Conservation (phyloP, 2,888 invertebrate species). For the Aspidiotus rigidus region DNA sequence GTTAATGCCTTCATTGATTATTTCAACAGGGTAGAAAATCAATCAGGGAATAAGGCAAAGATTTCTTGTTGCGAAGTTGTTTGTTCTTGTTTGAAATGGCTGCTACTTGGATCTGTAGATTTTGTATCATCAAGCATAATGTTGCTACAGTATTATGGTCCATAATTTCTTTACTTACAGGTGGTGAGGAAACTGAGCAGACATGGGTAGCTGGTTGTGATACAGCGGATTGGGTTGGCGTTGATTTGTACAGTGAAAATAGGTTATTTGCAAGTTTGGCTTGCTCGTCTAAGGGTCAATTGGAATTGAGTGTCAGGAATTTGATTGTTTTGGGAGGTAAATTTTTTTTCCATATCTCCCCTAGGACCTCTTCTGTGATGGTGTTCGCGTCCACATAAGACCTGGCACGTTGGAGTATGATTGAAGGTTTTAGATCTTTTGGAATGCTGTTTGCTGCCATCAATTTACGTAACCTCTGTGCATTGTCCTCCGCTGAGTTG, state of each 20-base stretch:
- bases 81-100: not conserved
- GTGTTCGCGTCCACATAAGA: not conserved
- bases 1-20: no score
- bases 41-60: no score
- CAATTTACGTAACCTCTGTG: not conserved
- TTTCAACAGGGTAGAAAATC: no score
- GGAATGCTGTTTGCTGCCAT: not conserved
- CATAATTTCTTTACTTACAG: not conserved
- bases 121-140: not conserved
- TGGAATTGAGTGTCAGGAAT: not conserved
- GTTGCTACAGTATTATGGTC: not conserved
- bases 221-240: not conserved
- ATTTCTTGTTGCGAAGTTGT: not conserved
- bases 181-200: not conserved
- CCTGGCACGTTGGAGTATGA: not conserved
- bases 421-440: not conserved
- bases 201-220: not conserved
- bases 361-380: not conserved
- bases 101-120: not conserved
- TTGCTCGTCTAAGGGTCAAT: not conserved
- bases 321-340: not conserved
- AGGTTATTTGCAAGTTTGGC: not conserved
- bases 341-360: not conserved
- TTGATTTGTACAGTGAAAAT: not conserved
- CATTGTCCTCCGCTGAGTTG: constrained; percentile 1